phyloP scores from a whole-genome alignment of 2,888 invertebrate genomes.

The Plusia festucae region DNA sequence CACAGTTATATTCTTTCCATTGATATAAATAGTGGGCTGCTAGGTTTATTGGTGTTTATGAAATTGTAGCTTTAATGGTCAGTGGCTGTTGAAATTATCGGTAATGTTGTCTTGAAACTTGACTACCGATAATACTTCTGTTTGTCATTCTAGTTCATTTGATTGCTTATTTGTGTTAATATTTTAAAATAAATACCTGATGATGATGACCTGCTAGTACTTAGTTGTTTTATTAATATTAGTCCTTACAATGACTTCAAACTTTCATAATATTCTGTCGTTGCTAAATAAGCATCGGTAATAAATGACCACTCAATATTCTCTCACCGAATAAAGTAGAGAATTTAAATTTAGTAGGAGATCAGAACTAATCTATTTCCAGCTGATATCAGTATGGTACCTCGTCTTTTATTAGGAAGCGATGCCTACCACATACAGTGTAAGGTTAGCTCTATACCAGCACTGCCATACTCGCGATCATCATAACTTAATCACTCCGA shows the following conservation, averaged over 20 bases:
- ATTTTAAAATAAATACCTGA: conserved; percentile 20
- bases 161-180: conserved; percentile 46
- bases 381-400: background rate
- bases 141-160: conserved; percentile 10
- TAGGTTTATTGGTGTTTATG: conserved; percentile 36
- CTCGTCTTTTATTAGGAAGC: background rate
- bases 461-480: conserved; percentile 34
- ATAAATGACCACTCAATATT: background rate
- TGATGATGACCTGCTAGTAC: no score
- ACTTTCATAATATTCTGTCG: conserved; percentile 5
- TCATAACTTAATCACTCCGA: conserved; percentile 21
- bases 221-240: conserved; percentile 17
- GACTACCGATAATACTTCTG: conserved; percentile 27
- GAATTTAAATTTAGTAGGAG: no score
- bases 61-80: conserved; percentile 36
- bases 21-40: conserved; percentile 28
- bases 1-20: conserved; percentile 28
- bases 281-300: background rate
- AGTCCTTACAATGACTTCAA: conserved; percentile 15
- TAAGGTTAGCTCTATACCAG: conserved; percentile 6
- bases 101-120: conserved; percentile 31
- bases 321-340: no score
- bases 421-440: background rate
- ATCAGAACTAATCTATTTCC: no score
- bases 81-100: conserved; percentile 26